phyloP scores from a whole-genome alignment of 1,140 invertebrate genomes.

The Drosophila busckii region DNA sequence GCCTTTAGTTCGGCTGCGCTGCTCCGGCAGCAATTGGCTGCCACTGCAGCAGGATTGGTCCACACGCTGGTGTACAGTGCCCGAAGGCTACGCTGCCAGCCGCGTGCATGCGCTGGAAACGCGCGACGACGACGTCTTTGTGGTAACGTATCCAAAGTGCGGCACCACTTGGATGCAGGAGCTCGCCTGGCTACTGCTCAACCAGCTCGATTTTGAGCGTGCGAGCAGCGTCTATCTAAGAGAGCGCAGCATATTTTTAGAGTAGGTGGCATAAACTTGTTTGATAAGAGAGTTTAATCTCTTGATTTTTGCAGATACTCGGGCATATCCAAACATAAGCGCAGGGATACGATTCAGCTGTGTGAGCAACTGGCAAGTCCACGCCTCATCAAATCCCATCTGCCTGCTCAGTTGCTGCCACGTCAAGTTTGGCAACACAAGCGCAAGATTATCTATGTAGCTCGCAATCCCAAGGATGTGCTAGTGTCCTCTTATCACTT shows the following conservation, averaged over 20 bases:
- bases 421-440: slow-evolving; percentile 7
- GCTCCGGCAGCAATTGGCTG: not conserved
- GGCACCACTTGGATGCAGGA: slow-evolving; percentile 85
- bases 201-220: slow-evolving; percentile 80
- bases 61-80: slow-evolving; percentile 19
- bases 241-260: slow-evolving; percentile 79
- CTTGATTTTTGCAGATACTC: not conserved
- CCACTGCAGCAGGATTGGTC: slow-evolving; percentile 7
- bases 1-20: not conserved
- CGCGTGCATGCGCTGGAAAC: slow-evolving; percentile 45
- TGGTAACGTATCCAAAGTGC: slow-evolving; percentile 79
- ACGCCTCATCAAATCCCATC: slow-evolving; percentile 30
- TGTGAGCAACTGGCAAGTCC: slow-evolving; percentile 5
- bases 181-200: slow-evolving; percentile 82
- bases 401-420: slow-evolving; percentile 24
- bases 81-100: not conserved
- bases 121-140: slow-evolving; percentile 79
- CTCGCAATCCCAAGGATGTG: slow-evolving; percentile 38
- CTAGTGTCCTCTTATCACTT: slow-evolving; percentile 21
- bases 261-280: slow-evolving; percentile 50
- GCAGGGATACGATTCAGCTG: not conserved
- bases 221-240: slow-evolving; percentile 81
- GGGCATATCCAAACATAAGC: not conserved
- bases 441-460: slow-evolving; percentile 27
- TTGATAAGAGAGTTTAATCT: not conserved